These are phyloP conservation scores for Caenorhabditis panamensis DNA, from an alignment of 2,888 invertebrate species.

Conservation along the genomic window DNA sequence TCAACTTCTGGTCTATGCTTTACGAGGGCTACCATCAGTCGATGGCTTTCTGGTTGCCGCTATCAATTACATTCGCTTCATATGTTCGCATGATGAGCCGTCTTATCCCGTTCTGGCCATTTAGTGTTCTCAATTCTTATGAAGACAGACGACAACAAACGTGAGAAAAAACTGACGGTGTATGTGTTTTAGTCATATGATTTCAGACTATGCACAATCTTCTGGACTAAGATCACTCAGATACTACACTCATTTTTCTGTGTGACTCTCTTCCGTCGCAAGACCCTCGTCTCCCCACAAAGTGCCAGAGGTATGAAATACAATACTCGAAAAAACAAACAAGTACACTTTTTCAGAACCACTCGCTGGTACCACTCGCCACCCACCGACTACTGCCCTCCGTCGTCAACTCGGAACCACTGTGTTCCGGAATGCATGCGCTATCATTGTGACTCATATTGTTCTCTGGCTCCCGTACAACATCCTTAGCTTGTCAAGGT, in stretches of 20 bases:
- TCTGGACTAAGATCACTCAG: constrained; percentile 31
- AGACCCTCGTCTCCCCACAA: constrained; percentile 15
- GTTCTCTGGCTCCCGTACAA: constrained; percentile 78
- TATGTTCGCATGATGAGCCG: constrained; percentile 61
- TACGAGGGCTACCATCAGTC: constrained; percentile 69
- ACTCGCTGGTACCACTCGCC: constrained; percentile 42
- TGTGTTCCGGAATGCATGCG: constrained; percentile 74
- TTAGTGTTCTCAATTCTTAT: constrained; percentile 34
- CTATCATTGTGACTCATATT: constrained; percentile 73
- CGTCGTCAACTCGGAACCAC: constrained; percentile 69
- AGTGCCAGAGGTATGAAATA: constrained; percentile 44
- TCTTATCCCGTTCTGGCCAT: constrained; percentile 60
- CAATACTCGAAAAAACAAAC: not conserved
- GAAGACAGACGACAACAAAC: constrained; percentile 49
- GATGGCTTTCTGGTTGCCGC: constrained; percentile 64
- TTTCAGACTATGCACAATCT: constrained; percentile 46
- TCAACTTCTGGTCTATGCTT: constrained; percentile 38
- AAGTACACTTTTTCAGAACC: constrained; percentile 31
- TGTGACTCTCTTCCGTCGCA: constrained; percentile 26
- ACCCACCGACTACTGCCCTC: constrained; percentile 41
- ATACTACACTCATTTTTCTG: constrained; percentile 19
- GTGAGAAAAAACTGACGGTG: constrained; percentile 12
- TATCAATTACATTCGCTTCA: constrained; percentile 46
- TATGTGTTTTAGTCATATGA: constrained; percentile 8
- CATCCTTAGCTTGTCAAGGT: constrained; percentile 70